Conservation (phyloP, 35 echinoderm and acorn worm species). For the Lytechinus variegatus region DNA sequence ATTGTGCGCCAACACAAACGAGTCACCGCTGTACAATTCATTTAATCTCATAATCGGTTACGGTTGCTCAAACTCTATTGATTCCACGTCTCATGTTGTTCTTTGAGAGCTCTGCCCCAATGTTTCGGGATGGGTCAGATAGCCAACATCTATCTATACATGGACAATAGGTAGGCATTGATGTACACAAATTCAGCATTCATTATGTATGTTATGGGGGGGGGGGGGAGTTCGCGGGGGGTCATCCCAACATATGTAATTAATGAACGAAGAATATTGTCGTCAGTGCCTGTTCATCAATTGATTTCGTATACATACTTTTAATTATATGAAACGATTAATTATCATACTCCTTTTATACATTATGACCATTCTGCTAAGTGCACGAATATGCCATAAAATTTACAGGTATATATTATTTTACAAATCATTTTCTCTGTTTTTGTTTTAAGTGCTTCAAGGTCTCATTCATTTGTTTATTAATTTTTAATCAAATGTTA, state of each 20-base stretch:
- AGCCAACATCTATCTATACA: neutral
- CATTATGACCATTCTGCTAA: too few relatives aligned
- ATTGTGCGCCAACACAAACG: neutral
- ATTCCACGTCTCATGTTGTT: neutral
- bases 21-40: neutral
- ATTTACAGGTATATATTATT: too few relatives aligned
- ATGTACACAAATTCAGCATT: neutral
- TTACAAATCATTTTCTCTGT: too few relatives aligned
- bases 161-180: neutral
- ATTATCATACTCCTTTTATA: too few relatives aligned
- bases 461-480: too few relatives aligned
- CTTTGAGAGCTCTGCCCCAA: neutral
- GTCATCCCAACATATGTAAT: slow-evolving; percentile 16
- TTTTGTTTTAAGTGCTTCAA: too few relatives aligned
- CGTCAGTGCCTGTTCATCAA: neutral
- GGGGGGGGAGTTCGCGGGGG: neutral
- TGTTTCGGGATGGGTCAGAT: neutral
- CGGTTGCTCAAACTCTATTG: neutral
- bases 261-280: neutral
- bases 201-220: neutral
- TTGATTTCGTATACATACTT: neutral
- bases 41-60: slow-evolving; percentile 47
- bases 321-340: too few relatives aligned
- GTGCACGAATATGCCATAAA: too few relatives aligned
- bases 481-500: too few relatives aligned